Evolutionary conservation across 2,113 vertebrate genomes (phyloP), one percentile per base, ranked within the genome.

Genomic region (Cheirogaleus medius): DNA sequence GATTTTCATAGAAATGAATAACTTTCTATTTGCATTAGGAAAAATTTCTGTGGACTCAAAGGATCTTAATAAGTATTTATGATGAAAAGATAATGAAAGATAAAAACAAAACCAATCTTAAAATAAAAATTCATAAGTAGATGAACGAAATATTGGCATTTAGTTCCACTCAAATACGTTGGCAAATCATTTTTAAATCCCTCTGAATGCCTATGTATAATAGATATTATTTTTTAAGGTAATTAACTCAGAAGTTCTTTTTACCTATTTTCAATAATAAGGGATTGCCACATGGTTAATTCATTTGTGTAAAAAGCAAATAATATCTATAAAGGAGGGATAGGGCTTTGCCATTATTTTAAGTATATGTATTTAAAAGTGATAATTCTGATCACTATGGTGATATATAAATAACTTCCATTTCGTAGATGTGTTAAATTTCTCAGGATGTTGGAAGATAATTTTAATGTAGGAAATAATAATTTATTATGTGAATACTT

Each of bases 351-450:
- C 9, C 34, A 88, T 91, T 92, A 85, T 85, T 95, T 84, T 89
- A 81, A 91, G 47, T 14, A 20, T 32, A n/a, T 17, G 11, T 47
- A 77, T 77, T 86, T 87, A 64, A 44, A 93, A 68, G 60, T 52
- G 32, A 15, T 86, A 21, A 91, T 78, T 89, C 32, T 87, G 9
- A 90, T 81, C 39, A 90, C 3, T 63, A 25, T 37, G 18, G 29
- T 77, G 14, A 91, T 77, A 52, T 83, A 39, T 77, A 9, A 95
- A 73, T 56, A 92, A 87, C 18, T 85, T 64, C 15, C 14, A 83
- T n/a, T 81, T 96, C 11, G 3, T 83, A 90, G 29, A 90, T 66
- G 20, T 32, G 27, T 39, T 92, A 87, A 85, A 94, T 87, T 93
- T 87, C 32, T 47, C 54, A 92, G 56, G 37, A 88, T 64, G 9